Evolutionary conservation across 2,113 vertebrate genomes (phyloP).

Genomic region (Redunca redunca): DNA sequence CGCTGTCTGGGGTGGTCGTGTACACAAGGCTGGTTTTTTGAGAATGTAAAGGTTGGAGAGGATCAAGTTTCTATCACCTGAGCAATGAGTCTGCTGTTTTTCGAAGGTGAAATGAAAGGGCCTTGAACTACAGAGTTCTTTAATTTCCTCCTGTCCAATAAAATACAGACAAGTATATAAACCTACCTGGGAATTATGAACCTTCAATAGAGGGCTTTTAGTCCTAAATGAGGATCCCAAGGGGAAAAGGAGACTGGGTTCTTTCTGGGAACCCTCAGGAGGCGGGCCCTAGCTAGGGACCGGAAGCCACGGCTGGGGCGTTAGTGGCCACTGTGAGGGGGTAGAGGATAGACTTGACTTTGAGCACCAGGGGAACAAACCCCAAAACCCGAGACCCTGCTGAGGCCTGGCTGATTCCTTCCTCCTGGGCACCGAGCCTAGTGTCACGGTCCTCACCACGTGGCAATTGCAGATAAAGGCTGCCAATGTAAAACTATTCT

Average conservation of each 20-base stretch:
- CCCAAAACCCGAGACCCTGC: background rate
- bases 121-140: conserved; percentile 24
- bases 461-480: background rate
- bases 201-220: background rate
- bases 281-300: background rate
- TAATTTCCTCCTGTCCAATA: background rate
- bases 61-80: conserved; percentile 66
- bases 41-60: conserved; percentile 64
- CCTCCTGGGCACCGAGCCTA: conserved; percentile 29
- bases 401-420: background rate
- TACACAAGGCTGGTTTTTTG: conserved; percentile 63
- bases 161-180: background rate
- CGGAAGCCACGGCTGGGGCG: background rate
- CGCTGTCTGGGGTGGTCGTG: conserved; percentile 10
- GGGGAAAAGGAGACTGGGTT: background rate
- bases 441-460: conserved; percentile 11
- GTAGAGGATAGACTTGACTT: background rate
- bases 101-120: conserved; percentile 53
- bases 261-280: background rate
- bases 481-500: conserved; percentile 61
- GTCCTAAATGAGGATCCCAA: background rate
- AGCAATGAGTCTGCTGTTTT: conserved; percentile 68
- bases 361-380: background rate
- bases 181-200: conserved; percentile 10
- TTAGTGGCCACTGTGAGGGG: background rate